Base-by-base conservation (phyloP, 2,113 vertebrate genomes). In the Periophthalmodon schlosseri region DNA sequence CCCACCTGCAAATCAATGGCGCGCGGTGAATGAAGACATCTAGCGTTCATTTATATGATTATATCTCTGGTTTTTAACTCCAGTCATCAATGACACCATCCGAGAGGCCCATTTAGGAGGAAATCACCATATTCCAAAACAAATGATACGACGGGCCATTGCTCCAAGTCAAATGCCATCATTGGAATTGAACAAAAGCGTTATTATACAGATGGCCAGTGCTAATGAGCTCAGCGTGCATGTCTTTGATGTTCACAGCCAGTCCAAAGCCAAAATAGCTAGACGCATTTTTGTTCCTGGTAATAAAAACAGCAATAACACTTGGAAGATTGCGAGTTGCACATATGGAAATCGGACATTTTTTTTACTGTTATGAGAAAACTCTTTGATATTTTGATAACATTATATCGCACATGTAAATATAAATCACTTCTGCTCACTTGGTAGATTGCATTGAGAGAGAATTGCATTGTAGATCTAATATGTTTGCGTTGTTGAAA, bases 141-240 rank as follows among this genome's bases (percentile, higher is more conserved):
- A 80, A 87, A 88, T 84, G 68, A 73, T 72, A 81, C 63, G 80
- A 88, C 56, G 76, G 85, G 78, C 75, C 82, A 86, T 88, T 89
- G 86, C 88, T 91, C 80, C 63, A 83, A 92, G 86, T 89, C 78
- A 86, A 74, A 89, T 86, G 84, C 86, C 90, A 88, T 91, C 85
- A 74, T 77, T 83, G 87, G 83, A 84, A 92, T 87, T 81, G 82
- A 80, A 76, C 78, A 83, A 81, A 88, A 87, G 86, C 82, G 81
- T 84, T 93, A 86, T 91, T 86, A 89, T 90, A 89, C 91, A 93
- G 92, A 94, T 93, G 91, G 91, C 87, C 86, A 86, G 77, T 76
- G 84, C 91, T 94, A 94, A 93, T 92, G 90, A 94, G 91, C 88
- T 91, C 88, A 89, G 88, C 86, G 83, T 90, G 88, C 68, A 74